Evolutionary conservation across 2,113 vertebrate species (phyloP).

Genomic region (Callopanchax toddi): DNA sequence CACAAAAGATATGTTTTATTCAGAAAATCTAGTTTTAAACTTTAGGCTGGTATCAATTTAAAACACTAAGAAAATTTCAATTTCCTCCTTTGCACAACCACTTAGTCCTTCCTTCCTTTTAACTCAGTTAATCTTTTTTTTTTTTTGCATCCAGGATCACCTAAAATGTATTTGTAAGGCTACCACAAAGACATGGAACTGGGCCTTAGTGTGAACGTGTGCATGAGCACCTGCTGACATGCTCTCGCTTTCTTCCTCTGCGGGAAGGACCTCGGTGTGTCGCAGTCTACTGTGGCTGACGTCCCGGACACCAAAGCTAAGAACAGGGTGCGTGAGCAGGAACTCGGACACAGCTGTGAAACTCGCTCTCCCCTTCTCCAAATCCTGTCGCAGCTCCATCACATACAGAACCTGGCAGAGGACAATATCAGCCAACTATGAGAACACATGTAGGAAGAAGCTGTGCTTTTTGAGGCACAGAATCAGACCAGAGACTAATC

Average conservation of each 20-base stretch:
- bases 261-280: slow-evolving; percentile 92
- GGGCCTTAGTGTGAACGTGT: too few species aligned
- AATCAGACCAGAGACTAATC: background rate
- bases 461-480: background rate
- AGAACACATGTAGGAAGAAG: background rate
- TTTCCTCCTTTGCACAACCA: too few species aligned
- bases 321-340: slow-evolving; percentile 95
- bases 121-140: too few species aligned
- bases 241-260: slow-evolving; percentile 92
- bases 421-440: background rate
- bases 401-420: slow-evolving; percentile 91
- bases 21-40: background rate
- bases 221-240: slow-evolving; percentile 84
- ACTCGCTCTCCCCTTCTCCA: slow-evolving; percentile 90
- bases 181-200: too few species aligned
- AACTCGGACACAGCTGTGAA: slow-evolving; percentile 98
- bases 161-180: too few species aligned
- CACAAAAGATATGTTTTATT: background rate
- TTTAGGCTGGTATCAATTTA: too few species aligned
- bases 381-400: slow-evolving; percentile 95
- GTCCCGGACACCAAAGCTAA: slow-evolving; percentile 95
- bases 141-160: too few species aligned
- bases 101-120: too few species aligned
- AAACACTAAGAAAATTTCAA: too few species aligned
- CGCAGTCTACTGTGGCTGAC: slow-evolving; percentile 86